Base-by-base conservation (phyloP, 2,113 vertebrate species). In the Tenrec ecaudatus region DNA sequence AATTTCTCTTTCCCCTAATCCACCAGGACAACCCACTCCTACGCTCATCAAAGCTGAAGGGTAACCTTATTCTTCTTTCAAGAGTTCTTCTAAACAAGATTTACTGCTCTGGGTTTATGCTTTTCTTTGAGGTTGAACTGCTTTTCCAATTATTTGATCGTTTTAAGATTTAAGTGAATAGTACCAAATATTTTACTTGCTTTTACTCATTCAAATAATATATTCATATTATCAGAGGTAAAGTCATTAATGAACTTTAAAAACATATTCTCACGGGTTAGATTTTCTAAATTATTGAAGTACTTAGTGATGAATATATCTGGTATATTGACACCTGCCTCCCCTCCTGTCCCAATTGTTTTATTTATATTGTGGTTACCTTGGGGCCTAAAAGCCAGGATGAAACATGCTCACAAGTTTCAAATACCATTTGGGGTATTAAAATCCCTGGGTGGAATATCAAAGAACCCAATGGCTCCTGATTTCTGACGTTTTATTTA, bases 241-340 rank as follows among this genome's bases (percentile, higher is more conserved):
- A 90, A 33, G 7, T 76, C 38, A 83, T 47, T 47, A 27, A 23
- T 79, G 62, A 79, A 81, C 68, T 69, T 60, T 25, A 84, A 95
- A 78, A 27, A 2, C 7, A 27, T 33, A 23, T 69, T 89, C 86
- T 75, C 31, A 76, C 69, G n/a, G 8, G 33, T 75, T 40, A 47
- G 60, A 64, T 71, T 62, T 66, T 7, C 17, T 57, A 19, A 78
- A 62, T 25, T 31, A 29, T 23, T 31, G 2, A 47, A 27, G 31
- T 47, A 47, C 43, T 47, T 47, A 6, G 10, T 10, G 43, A 47
- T 64, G 62, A 25, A 17, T 31, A 1, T 60, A 33, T 14, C 27
- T 36, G 83, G 14, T 14, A 90, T 7, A 33, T 14, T 3, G 11
- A 27, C 12, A 16, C 12, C 9, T 20, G 36, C 2, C 3, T 9